Evolutionary conservation across 2,888 invertebrate species (phyloP).

Genomic region (Leptinotarsa haldemani): DNA sequence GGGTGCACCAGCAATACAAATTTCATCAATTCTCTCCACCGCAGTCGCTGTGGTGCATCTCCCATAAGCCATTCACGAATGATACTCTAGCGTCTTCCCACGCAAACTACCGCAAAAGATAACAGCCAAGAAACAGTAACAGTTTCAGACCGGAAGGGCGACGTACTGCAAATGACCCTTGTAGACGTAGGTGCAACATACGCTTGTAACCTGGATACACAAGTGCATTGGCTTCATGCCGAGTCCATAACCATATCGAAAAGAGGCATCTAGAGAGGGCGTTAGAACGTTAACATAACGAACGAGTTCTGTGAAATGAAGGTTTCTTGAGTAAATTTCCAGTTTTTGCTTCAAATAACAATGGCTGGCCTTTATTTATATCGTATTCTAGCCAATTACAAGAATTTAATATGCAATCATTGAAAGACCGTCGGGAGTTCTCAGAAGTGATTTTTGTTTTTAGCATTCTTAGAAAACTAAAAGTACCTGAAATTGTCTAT

Average conservation of each 20-base stretch:
- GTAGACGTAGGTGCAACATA: constrained; percentile 38
- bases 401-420: too few species aligned
- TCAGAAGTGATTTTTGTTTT: too few species aligned
- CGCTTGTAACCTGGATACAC: constrained; percentile 35
- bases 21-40: not conserved
- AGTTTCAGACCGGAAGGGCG: constrained; percentile 41
- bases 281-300: not conserved
- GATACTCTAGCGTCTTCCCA: constrained; percentile 31
- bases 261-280: not conserved
- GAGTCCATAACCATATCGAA: constrained; percentile 6
- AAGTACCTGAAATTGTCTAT: too few species aligned
- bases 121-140: constrained; percentile 34
- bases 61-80: constrained; percentile 4
- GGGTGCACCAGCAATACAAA: constrained; percentile 6
- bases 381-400: too few species aligned
- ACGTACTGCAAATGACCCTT: constrained; percentile 39
- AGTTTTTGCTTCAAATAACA: too few species aligned
- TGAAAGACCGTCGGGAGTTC: too few species aligned
- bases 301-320: too few species aligned
- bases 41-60: constrained; percentile 6
- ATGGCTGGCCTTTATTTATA: too few species aligned
- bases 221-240: constrained; percentile 16
- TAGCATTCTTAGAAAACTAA: too few species aligned
- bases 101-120: constrained; percentile 36
- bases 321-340: too few species aligned